Evolutionary conservation across 2,797 vertebrate species (phyloP).

Genomic region (Alca torda): DNA sequence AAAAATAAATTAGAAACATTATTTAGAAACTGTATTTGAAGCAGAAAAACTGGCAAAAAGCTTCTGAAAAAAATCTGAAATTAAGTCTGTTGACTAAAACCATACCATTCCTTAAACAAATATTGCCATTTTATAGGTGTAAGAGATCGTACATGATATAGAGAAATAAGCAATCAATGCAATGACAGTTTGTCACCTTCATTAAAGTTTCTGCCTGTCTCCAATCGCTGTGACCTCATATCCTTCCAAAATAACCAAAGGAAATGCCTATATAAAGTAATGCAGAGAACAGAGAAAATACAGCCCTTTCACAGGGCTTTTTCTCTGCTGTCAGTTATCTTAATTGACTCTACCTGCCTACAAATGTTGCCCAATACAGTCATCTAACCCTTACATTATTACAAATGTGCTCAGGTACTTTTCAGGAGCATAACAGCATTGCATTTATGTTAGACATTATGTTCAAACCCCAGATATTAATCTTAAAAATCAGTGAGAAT

Average conservation of each 20-base stretch:
- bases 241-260: neutral
- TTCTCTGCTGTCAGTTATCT: neutral
- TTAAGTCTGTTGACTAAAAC: neutral
- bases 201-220: neutral
- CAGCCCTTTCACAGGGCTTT: neutral
- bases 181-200: neutral
- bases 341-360: neutral
- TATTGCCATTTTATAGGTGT: neutral
- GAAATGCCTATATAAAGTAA: neutral
- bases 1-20: neutral
- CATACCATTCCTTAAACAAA: neutral
- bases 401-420: neutral
- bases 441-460: neutral
- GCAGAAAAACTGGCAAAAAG: neutral
- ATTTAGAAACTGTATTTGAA: neutral
- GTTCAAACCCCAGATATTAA: neutral
- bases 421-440: neutral
- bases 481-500: neutral
- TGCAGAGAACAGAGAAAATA: neutral
- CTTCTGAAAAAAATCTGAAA: neutral
- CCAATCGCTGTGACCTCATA: constrained; percentile 6
- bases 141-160: neutral
- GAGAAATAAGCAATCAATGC: neutral
- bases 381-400: neutral
- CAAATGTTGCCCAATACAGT: neutral